Percentiles rank a stretch among this genome's conserved stretches.
Evolutionary conservation across 2,797 vertebrate genomes (phyloP).

Genomic region (Zalophus californianus): DNA sequence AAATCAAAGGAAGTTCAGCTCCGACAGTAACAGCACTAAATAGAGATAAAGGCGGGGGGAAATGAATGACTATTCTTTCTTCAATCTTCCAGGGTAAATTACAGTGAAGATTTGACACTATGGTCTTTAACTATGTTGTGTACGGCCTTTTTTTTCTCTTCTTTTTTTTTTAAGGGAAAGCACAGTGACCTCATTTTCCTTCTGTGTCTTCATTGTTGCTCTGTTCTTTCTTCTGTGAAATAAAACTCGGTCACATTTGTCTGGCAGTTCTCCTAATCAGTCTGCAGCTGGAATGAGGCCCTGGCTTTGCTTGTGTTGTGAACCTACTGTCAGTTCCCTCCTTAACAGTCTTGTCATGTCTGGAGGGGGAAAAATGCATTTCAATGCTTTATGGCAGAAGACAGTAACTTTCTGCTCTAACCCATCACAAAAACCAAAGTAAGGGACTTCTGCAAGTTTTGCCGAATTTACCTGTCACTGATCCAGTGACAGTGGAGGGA

Average conservation of each 20-base stretch:
- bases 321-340: slow-evolving; percentile 43
- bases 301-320: neutral
- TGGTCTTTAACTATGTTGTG: neutral
- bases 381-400: slow-evolving; percentile 36
- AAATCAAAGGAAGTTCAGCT: neutral
- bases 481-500: neutral
- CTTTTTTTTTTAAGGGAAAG: neutral
- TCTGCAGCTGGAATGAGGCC: neutral
- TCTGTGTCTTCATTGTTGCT: neutral
- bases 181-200: slow-evolving; percentile 47
- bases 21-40: neutral
- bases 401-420: slow-evolving; percentile 35
- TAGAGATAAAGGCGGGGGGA: neutral
- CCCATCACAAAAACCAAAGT: slow-evolving; percentile 20
- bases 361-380: neutral
- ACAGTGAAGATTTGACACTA: neutral
- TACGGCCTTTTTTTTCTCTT: neutral
- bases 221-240: slow-evolving; percentile 58
- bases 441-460: slow-evolving; percentile 35
- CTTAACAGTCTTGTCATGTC: slow-evolving; percentile 1
- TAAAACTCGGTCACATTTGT: neutral
- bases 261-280: slow-evolving; percentile 52
- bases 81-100: neutral
- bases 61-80: neutral
- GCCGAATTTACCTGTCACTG: slow-evolving; percentile 1